phyloP scores from a whole-genome alignment of 2,113 vertebrate genomes.

The Gallinago undulata region DNA sequence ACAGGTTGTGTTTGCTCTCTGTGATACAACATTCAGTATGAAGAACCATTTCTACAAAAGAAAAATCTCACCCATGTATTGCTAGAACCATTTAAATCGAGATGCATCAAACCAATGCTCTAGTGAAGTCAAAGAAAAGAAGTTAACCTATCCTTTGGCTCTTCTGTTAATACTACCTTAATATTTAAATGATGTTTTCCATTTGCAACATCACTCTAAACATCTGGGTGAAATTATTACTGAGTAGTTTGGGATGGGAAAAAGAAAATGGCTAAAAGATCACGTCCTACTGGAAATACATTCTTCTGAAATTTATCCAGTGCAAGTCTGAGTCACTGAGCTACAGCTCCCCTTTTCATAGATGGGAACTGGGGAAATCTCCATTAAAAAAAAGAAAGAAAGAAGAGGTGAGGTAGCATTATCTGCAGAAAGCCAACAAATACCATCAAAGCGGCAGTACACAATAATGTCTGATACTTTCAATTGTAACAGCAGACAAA shows the following conservation, averaged over 20 bases:
- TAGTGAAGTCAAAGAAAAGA: background rate
- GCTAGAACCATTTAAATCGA: accelerated
- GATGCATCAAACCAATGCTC: background rate
- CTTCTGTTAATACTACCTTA: background rate
- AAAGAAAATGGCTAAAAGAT: background rate
- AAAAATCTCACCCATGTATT: background rate
- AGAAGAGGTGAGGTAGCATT: background rate
- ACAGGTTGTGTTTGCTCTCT: background rate
- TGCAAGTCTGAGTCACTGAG: background rate
- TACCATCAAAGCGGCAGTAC: background rate
- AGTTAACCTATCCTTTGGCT: background rate
- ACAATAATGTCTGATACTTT: background rate
- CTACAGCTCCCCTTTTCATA: background rate
- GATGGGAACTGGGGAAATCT: background rate
- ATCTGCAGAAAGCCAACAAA: background rate
- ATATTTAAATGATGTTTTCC: background rate
- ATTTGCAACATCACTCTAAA: background rate
- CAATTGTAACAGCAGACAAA: background rate
- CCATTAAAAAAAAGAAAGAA: background rate
- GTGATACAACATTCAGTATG: background rate
- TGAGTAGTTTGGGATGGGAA: background rate
- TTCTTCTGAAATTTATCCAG: background rate
- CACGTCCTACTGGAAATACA: background rate
- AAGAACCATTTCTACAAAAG: background rate
- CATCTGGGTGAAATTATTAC: background rate